phyloP scores from a whole-genome alignment of 2,797 vertebrate genomes.

The Molossus alvarezi region DNA sequence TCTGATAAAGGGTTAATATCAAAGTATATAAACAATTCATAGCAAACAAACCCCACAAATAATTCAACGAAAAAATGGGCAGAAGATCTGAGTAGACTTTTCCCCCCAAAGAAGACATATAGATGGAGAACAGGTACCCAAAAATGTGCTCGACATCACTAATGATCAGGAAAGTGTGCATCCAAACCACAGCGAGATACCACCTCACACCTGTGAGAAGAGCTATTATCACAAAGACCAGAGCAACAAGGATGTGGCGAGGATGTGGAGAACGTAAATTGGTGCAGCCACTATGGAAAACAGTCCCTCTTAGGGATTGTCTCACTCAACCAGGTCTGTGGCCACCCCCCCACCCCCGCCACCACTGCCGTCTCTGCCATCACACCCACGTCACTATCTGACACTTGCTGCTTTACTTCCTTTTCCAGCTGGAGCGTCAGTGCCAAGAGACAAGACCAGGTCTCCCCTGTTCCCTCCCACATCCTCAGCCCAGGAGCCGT shows the following conservation, averaged over 20 bases:
- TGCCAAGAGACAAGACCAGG: not conserved
- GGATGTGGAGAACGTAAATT: not conserved
- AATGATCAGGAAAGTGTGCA: not conserved
- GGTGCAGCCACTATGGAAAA: not conserved
- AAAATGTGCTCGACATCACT: not conserved
- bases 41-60: not conserved
- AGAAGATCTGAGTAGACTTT: not conserved
- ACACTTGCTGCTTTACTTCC: not conserved
- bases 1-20: not conserved
- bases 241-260: not conserved
- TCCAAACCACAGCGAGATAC: not conserved
- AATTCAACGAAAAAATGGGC: not conserved
- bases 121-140: not conserved
- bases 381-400: too few relatives aligned
- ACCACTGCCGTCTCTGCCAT: not conserved
- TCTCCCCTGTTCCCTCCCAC: not conserved
- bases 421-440: not conserved
- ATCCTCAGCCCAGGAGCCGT: not conserved
- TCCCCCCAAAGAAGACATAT: not conserved
- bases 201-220: not conserved
- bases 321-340: not conserved
- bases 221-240: not conserved
- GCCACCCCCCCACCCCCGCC: not conserved
- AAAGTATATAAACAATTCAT: not conserved
- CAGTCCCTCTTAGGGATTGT: not conserved